A percentile compares a stretch with the other conserved stretches of the same genome.
Evolutionary conservation across 2,113 vertebrate species (phyloP).

Genomic region (Myrmophylax atrothorax): DNA sequence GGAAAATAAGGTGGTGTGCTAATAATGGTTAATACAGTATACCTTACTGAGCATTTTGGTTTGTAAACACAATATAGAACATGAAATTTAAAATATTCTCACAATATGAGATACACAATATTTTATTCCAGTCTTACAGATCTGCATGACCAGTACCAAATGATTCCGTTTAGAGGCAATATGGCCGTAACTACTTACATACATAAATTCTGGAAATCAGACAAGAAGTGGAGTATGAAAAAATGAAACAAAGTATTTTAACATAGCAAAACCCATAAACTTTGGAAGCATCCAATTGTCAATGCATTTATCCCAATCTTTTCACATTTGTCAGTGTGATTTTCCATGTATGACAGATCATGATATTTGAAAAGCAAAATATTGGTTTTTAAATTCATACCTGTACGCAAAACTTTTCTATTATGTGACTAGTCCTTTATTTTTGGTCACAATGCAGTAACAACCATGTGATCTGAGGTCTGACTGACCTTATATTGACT

Average conservation of each 20-base stretch:
- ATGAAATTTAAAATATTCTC: not conserved
- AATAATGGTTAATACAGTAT: not conserved
- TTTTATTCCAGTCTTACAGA: not conserved
- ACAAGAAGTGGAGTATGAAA: not conserved
- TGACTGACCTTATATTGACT: not conserved
- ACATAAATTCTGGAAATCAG: not conserved
- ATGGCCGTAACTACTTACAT: not conserved
- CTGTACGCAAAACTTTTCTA: not conserved
- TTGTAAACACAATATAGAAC: not conserved
- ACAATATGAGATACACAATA: not conserved
- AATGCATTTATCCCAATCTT: not conserved
- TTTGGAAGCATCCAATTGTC: not conserved
- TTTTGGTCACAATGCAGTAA: not conserved
- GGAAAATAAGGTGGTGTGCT: not conserved
- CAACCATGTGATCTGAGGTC: not conserved
- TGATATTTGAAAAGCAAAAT: not conserved
- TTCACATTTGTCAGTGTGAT: not conserved
- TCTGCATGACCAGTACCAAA: not conserved
- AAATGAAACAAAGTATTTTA: not conserved
- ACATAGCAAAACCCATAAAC: not conserved
- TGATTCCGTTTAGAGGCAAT: not conserved
- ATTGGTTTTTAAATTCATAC: not conserved
- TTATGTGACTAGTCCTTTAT: not conserved
- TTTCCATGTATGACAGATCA: not conserved
- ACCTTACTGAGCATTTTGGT: not conserved